Evolutionary conservation across 2,113 vertebrate genomes (phyloP), one percentile per base, ranked within the genome.

Genomic region (Melanotaenia duboulayi): DNA sequence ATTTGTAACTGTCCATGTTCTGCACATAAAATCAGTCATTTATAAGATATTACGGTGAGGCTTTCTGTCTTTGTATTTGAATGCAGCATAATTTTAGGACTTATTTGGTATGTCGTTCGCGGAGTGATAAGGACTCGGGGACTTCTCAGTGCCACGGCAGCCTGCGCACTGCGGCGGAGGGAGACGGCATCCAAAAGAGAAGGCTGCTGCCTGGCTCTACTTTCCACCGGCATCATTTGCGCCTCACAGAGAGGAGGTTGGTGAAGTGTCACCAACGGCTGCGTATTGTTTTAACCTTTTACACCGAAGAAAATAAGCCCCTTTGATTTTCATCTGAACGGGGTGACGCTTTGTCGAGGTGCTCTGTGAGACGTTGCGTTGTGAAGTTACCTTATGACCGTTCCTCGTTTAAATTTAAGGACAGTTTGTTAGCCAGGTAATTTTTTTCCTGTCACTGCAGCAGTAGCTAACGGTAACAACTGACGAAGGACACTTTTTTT

Each of bases 191-290:
- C 81, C 66, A 37, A 58, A 75, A 71, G 73, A 68, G 78, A 49
- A 68, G 58, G 65, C 72, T 66, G 85, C 73, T 16, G 20, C 3
- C 56, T 82, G 76, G 85, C 40, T 80, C 84, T 91, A 81, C 85
- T 87, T 89, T 87, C 67, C 74, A 5, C 74, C 76, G 86, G 89
- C 87, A 91, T 91, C 77, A 74, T 62, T 87, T 58, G 69, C 80
- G 74, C 67, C 78, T 70, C 17, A n/a, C 55, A 40, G 75, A 44
- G 73, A 77, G 66, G 65, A 48, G 72, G 70, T 72, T 65, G 65
- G 58, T 65, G 72, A 42, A 20, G 46, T 24, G 4, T 67, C 76
- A 51, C 76, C 67, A 46, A 32, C 52, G 71, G 77, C 68, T 65
- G 65, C 80, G 35, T 2, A 0, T 49, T 4, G 28, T 69, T 65